Evolutionary conservation across 2,113 vertebrate genomes (phyloP).

Genomic region (Artemisiospiza belli): DNA sequence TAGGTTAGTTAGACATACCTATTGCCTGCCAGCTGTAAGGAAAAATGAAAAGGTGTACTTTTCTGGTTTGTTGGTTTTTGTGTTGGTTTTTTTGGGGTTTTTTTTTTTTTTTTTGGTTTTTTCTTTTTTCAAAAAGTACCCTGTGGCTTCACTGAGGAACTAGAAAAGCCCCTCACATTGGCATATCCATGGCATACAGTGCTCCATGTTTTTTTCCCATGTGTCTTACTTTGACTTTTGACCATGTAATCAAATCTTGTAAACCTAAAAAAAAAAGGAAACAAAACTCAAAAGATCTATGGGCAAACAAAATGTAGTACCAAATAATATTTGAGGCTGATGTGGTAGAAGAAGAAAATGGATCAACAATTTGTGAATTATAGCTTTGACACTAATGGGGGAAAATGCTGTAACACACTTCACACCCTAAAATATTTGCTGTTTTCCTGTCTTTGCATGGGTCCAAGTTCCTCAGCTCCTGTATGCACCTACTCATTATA

Average conservation of each 20-base stretch:
- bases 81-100: neutral
- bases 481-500: conserved; percentile 10
- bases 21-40: neutral
- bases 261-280: neutral
- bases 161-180: conserved; percentile 34
- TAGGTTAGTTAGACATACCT: neutral
- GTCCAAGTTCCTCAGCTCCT: conserved; percentile 45
- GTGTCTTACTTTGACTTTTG: conserved; percentile 60
- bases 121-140: neutral
- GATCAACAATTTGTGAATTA: conserved; percentile 72
- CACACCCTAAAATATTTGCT: conserved; percentile 56
- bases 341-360: conserved; percentile 66
- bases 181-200: neutral
- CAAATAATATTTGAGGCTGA: conserved; percentile 69
- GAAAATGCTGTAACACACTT: conserved; percentile 52
- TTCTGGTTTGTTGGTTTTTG: neutral
- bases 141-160: conserved; percentile 28
- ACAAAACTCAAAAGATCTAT: neutral
- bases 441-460: neutral
- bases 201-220: neutral
- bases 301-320: conserved; percentile 64
- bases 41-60: neutral
- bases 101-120: neutral
- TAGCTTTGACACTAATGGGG: conserved; percentile 50
- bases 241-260: conserved; percentile 27